Evolutionary conservation across 2,888 invertebrate genomes (phyloP).

Genomic region (Rhagophthalmus giganteus): DNA sequence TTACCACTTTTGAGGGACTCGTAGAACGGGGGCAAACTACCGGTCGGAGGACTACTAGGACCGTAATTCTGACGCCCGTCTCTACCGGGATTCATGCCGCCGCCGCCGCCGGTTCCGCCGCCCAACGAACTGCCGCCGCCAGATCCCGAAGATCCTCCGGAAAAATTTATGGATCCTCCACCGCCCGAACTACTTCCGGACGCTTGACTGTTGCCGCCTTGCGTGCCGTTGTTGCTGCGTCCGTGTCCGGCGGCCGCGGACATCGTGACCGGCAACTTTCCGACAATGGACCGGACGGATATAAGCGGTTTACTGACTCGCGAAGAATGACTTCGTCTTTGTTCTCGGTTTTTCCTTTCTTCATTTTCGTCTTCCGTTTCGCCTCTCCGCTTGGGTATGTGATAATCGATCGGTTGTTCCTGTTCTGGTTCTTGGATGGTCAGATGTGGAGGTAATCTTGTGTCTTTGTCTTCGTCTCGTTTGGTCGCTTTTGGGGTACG

Average conservation of each 20-base stretch:
- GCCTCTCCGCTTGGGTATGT: constrained; percentile 78
- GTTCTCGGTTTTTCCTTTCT: constrained; percentile 69
- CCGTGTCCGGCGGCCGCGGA: constrained; percentile 82
- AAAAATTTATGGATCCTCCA: constrained; percentile 52
- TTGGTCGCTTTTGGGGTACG: constrained; percentile 65
- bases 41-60: constrained; percentile 85
- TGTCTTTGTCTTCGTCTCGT: constrained; percentile 46
- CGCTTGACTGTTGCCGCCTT: constrained; percentile 52
- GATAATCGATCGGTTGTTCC: constrained; percentile 88
- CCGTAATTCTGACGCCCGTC: constrained; percentile 85
- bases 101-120: constrained; percentile 73
- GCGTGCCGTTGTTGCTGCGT: constrained; percentile 62
- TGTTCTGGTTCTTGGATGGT: constrained; percentile 66
- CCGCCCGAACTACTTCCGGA: constrained; percentile 47
- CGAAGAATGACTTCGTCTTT: constrained; percentile 68
- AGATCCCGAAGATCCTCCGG: constrained; percentile 55
- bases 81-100: constrained; percentile 70
- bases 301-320: constrained; percentile 67
- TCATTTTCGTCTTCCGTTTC: constrained; percentile 70
- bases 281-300: constrained; percentile 59
- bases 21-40: constrained; percentile 86
- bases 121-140: constrained; percentile 60
- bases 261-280: constrained; percentile 67
- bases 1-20: constrained; percentile 83
- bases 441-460: constrained; percentile 41